Conservation (phyloP, 2,888 invertebrate genomes). For the Loripinus fragilis region DNA sequence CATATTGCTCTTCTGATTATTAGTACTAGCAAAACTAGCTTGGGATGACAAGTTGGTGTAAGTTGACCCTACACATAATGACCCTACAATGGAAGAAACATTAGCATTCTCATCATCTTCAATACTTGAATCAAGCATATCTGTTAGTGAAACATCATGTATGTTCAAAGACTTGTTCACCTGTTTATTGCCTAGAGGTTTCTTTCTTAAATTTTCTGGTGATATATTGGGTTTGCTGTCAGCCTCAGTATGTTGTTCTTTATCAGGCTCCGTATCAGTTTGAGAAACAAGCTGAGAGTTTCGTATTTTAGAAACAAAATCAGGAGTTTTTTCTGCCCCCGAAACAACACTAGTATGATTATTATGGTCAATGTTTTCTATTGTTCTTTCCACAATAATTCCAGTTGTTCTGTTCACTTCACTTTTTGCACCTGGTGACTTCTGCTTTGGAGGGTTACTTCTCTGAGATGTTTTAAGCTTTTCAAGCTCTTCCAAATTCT, state of each 20-base stretch:
- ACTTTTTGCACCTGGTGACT: neutral
- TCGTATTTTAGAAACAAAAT: neutral
- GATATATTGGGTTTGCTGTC: neutral
- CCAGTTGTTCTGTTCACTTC: conserved; percentile 18
- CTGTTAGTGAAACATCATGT: conserved; percentile 56
- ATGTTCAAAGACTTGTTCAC: conserved; percentile 1
- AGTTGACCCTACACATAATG: conserved; percentile 19
- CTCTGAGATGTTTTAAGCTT: conserved; percentile 19
- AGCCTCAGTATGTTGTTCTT: neutral
- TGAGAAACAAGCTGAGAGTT: neutral
- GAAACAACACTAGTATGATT: neutral
- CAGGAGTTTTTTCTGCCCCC: neutral
- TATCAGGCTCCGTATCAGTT: neutral
- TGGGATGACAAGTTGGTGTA: neutral
- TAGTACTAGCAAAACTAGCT: neutral
- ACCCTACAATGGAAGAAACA: conserved; percentile 24
- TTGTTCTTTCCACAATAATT: conserved; percentile 16
- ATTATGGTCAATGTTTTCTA: neutral
- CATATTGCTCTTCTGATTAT: neutral
- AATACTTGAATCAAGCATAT: conserved; percentile 61
- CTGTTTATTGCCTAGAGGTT: neutral
- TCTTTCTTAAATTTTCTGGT: neutral
- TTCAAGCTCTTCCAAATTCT: conserved; percentile 38
- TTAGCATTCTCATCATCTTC: conserved; percentile 34
- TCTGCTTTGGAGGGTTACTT: neutral